phyloP scores from a whole-genome alignment of 2,888 invertebrate species.

The Brachyopa scutellaris region DNA sequence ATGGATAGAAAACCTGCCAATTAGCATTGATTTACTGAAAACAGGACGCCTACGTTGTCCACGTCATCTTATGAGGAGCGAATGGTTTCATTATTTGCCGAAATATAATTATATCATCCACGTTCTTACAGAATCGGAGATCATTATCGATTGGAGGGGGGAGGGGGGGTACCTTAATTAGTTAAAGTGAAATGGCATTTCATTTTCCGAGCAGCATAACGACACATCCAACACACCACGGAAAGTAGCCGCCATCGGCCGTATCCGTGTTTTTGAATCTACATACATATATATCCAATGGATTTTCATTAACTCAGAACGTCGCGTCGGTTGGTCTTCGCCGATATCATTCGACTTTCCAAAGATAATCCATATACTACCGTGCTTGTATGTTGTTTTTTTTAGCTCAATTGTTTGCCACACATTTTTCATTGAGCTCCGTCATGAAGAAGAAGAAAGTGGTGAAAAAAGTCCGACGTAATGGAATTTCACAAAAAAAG shows the following conservation, averaged over 20 bases:
- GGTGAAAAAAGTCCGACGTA: too few species aligned
- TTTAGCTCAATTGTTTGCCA: too few species aligned
- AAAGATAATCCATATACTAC: too few species aligned
- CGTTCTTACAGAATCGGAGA: background rate
- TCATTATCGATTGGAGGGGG: background rate
- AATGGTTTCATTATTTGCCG: too few species aligned
- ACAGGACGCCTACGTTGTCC: background rate
- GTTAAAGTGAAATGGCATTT: slow-evolving; percentile 31
- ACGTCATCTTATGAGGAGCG: background rate
- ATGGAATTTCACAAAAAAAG: too few species aligned
- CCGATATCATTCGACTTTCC: too few species aligned
- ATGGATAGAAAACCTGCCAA: slow-evolving; percentile 9
- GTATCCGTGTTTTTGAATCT: too few species aligned
- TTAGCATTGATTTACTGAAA: slow-evolving; percentile 42
- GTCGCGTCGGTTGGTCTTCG: too few species aligned
- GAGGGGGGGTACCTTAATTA: slow-evolving; percentile 50
- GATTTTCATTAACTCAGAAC: slow-evolving; percentile 27
- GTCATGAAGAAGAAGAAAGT: too few species aligned
- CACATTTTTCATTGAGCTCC: too few species aligned
- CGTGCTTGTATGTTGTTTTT: too few species aligned
- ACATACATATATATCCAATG: too few species aligned
- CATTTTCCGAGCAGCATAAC: background rate
- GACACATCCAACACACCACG: background rate
- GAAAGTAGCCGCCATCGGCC: background rate
- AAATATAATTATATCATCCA: slow-evolving; percentile 35